Conservation (phyloP, 2,888 invertebrate species). For the Ochropleura plecta region DNA sequence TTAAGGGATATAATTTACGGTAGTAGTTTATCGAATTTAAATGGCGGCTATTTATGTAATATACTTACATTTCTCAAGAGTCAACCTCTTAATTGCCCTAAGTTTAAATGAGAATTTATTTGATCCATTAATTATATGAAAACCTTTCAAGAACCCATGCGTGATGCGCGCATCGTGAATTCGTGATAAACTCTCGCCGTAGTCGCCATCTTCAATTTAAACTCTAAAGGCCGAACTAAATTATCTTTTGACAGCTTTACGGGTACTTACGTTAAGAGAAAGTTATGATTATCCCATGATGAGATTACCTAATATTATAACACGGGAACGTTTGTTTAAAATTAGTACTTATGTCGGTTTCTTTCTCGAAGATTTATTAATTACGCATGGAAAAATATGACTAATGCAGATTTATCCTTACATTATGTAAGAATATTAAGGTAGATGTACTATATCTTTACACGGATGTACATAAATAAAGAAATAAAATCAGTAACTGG, state of each 20-base stretch:
- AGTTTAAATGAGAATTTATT: constrained; percentile 27
- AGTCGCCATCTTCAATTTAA: constrained; percentile 48
- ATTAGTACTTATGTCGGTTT: background rate
- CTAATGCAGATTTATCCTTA: background rate
- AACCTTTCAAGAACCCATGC: constrained; percentile 14
- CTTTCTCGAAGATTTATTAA: background rate
- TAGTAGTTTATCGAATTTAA: constrained; percentile 10
- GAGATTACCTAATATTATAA: constrained; percentile 19
- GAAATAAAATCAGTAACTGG: background rate
- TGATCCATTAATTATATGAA: constrained; percentile 20
- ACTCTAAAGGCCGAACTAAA: constrained; percentile 47
- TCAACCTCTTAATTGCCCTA: constrained; percentile 4
- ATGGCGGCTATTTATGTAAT: background rate
- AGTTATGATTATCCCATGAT: constrained; percentile 48
- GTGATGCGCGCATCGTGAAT: constrained; percentile 26
- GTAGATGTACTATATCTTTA: too few relatives aligned
- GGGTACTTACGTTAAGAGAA: constrained; percentile 30
- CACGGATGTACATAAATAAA: background rate
- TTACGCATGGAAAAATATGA: background rate
- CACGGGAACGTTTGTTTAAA: background rate
- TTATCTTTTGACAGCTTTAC: constrained; percentile 44
- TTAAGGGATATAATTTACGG: background rate
- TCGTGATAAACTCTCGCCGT: constrained; percentile 2
- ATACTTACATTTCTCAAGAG: background rate
- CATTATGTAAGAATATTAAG: background rate